A percentile compares a stretch with the other conserved stretches of the same genome.
phyloP scores from a whole-genome alignment of 2,888 invertebrate species.

The Calameuta filiformis region DNA sequence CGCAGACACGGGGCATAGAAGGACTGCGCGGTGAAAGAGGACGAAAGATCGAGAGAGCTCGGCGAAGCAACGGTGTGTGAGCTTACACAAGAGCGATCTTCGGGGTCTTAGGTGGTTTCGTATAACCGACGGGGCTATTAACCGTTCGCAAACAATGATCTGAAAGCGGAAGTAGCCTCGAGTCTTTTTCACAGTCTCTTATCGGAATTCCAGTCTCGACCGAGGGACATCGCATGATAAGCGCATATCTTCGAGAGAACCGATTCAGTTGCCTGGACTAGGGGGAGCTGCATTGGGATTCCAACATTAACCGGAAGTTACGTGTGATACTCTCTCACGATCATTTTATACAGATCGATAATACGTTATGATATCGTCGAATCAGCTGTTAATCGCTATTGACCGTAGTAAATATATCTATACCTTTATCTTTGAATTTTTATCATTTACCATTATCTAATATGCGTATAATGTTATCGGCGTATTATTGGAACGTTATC shows the following conservation, averaged over 20 bases:
- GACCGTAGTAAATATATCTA: neutral
- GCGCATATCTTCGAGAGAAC: too few relatives aligned
- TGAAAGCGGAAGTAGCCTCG: slow-evolving; percentile 58
- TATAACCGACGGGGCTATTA: slow-evolving; percentile 59
- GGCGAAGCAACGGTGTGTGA: neutral
- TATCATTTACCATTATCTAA: neutral
- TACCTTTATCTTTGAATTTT: neutral
- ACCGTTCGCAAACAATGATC: slow-evolving; percentile 65
- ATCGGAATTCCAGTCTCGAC: slow-evolving; percentile 56
- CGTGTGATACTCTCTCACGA: neutral
- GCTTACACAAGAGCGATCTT: slow-evolving; percentile 42
- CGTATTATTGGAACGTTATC: neutral
- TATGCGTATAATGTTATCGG: neutral
- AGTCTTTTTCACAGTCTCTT: slow-evolving; percentile 35
- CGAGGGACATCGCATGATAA: neutral
- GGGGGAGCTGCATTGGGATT: too few relatives aligned
- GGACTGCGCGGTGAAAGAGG: neutral
- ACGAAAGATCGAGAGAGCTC: neutral
- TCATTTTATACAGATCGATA: neutral
- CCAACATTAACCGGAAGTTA: neutral
- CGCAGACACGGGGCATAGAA: neutral
- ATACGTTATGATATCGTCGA: neutral
- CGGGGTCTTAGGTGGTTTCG: slow-evolving; percentile 3
- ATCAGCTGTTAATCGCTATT: neutral
- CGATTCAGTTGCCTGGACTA: too few relatives aligned